Evolutionary conservation across 1,140 invertebrate genomes (phyloP).

Genomic region (Brachionus sp.): DNA sequence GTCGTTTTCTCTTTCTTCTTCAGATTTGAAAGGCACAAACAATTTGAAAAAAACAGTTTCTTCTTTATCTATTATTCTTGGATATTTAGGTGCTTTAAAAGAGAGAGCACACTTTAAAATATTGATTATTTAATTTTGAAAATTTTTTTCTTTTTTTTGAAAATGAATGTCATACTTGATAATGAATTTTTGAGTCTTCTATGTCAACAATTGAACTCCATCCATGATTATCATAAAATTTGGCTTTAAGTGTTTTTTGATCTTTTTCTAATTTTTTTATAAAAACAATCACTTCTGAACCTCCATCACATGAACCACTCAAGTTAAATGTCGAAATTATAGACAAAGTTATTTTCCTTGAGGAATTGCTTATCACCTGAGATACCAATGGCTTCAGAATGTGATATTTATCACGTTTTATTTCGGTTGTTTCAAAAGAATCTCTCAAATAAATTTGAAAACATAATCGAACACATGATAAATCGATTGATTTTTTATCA

Average conservation of each 20-base stretch:
- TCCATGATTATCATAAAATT: background rate
- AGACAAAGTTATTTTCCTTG: background rate
- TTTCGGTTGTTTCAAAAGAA: background rate
- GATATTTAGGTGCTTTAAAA: background rate
- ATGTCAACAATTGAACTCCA: background rate
- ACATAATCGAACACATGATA: background rate
- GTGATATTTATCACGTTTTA: conserved; percentile 6
- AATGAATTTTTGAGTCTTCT: conserved; percentile 9
- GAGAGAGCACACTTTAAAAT: background rate
- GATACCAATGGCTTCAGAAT: conserved; percentile 5
- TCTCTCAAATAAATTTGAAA: conserved; percentile 34
- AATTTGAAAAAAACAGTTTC: background rate
- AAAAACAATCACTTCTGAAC: background rate
- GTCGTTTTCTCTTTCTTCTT: background rate
- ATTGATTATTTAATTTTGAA: background rate
- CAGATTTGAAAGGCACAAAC: background rate
- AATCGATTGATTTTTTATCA: conserved; percentile 6
- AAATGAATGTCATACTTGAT: background rate
- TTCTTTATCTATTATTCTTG: background rate
- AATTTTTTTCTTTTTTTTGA: background rate
- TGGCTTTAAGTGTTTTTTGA: background rate
- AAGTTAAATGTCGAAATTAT: background rate
- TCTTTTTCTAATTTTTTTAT: conserved; percentile 35
- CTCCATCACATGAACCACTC: background rate
- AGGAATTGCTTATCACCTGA: background rate